Evolutionary conservation across 2,797 vertebrate genomes (phyloP), one percentile per base, ranked within the genome.

Genomic region (Aeoliscus strigatus): DNA sequence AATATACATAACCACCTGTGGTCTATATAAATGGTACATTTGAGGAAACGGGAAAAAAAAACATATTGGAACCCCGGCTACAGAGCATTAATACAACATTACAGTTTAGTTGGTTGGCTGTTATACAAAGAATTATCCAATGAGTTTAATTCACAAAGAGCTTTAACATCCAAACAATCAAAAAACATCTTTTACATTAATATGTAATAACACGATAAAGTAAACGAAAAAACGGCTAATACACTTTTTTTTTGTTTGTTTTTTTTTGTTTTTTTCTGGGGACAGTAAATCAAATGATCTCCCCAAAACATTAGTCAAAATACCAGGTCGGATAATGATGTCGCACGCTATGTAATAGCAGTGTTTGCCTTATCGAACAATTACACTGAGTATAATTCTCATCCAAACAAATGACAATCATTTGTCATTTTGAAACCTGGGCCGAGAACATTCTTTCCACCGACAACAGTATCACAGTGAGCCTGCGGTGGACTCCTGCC

Each of bases 391-490:
- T 17, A 60, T 52, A 70, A 75, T 61, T 25, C 42, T 31, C 46
- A 17, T 58, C 28, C 21, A 36, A 54, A 59, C 30, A 52, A 69
- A 75, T 58, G 28, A 32, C 62, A 60, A 70, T 44, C 17, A 35
- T 35, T 35, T 35, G 33, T 35, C 17, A 35, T 17, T 14, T 9
- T n/a, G 6, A 65, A 41, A 35, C 32, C n/a, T 2, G 9, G 21
- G 63, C 73, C 61, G 63, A 58, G 73, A 56, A 81, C 75, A 85
- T 82, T 80, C 70, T 38, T 71, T 77, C 57, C 61, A 47, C 32
- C 17, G 21, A n/a, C 39, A 49, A 11, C 54, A 46, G 47, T n/a
- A 30, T 57, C 49, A 56, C 29, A 45, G 53, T 4, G 36, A 47
- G 52, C 53, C 33, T 59, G 18, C 9, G 0, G 14, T 35, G 55